Evolutionary conservation across 2,113 vertebrate species (phyloP).

Genomic region (Ranitomeya imitator): DNA sequence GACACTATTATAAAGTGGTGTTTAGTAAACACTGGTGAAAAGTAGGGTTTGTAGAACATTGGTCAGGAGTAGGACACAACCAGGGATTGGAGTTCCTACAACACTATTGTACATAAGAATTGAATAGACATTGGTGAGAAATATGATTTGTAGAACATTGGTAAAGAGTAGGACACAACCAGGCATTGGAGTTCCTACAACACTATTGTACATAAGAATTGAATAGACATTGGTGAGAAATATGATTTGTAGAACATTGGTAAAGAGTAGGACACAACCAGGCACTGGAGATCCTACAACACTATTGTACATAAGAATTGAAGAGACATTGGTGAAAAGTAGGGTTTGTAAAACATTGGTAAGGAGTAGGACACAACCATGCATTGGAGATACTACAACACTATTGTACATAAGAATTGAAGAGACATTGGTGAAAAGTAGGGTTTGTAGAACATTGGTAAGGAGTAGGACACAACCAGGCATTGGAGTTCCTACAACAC

Average conservation of each 20-base stretch:
- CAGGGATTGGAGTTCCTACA: neutral
- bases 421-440: too few relatives aligned
- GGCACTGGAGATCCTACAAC: too few relatives aligned
- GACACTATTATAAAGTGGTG: neutral
- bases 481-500: too few relatives aligned
- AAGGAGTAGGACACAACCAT: neutral
- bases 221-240: neutral
- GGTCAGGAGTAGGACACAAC: neutral
- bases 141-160: neutral
- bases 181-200: neutral
- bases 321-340: too few relatives aligned
- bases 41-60: too few relatives aligned
- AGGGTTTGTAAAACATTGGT: too few relatives aligned
- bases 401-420: too few relatives aligned
- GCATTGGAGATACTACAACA: neutral
- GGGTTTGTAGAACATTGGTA: too few relatives aligned
- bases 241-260: too few relatives aligned
- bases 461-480: too few relatives aligned
- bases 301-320: too few relatives aligned
- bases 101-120: neutral
- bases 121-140: neutral
- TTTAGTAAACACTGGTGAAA: neutral
- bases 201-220: neutral
- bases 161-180: neutral
- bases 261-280: too few relatives aligned